A percentile compares a stretch with the other conserved stretches of the same genome.
Conservation (phyloP, 64 coral and sea anemone species). For the Astreopora myriophthalma region DNA sequence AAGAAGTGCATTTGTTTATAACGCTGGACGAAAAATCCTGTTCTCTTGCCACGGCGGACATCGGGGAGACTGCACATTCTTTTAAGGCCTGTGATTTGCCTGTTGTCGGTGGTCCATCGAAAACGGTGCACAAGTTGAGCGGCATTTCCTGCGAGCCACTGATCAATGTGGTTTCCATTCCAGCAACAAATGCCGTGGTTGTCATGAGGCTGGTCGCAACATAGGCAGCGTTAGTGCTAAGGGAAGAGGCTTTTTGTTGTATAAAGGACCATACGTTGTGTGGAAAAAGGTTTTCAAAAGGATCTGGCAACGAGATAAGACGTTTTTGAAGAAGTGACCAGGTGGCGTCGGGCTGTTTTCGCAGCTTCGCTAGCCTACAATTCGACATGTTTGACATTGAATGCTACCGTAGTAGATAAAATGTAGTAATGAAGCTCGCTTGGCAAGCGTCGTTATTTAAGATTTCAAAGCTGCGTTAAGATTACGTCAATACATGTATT, state of each 20-base stretch:
- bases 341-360: constrained; percentile 41
- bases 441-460: too few species aligned
- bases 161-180: background rate
- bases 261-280: background rate
- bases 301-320: constrained; percentile 13
- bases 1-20: background rate
- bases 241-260: background rate
- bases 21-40: background rate
- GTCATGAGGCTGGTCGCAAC: constrained; percentile 19
- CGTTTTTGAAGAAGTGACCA: constrained; percentile 46
- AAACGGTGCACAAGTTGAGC: constrained; percentile 24
- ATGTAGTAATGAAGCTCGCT: too few species aligned
- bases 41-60: background rate
- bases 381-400: too few species aligned
- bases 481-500: too few species aligned
- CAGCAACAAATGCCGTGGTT: constrained; percentile 31
- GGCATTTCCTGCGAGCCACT: constrained; percentile 1
- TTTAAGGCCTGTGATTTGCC: background rate
- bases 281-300: background rate
- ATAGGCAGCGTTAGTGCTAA: constrained; percentile 26
- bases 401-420: too few species aligned
- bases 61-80: background rate
- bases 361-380: background rate
- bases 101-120: constrained; percentile 52
- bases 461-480: too few species aligned